Evolutionary conservation across 1,140 invertebrate genomes (phyloP).

Genomic region (Asobara japonica): DNA sequence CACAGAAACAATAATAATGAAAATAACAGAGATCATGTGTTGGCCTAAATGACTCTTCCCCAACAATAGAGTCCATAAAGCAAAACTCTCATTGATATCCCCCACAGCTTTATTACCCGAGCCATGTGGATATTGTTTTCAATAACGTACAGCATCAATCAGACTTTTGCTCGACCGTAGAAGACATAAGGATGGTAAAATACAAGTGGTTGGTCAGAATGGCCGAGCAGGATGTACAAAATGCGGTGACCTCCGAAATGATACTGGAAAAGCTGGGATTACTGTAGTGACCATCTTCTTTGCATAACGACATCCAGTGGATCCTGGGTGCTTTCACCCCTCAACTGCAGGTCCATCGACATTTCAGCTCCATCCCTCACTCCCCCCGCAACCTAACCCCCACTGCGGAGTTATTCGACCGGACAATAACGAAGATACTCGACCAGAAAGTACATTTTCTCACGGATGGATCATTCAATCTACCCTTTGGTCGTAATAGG

Average conservation of each 20-base stretch:
- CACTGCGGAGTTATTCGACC: not conserved
- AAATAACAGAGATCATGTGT: not conserved
- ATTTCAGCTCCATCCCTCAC: not conserved
- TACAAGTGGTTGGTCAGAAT: conserved; percentile 37
- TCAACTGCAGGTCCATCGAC: conserved; percentile 5
- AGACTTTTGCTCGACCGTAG: conserved; percentile 51
- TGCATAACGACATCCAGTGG: conserved; percentile 60
- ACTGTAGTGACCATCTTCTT: conserved; percentile 64
- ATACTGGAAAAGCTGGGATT: conserved; percentile 50
- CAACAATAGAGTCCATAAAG: not conserved
- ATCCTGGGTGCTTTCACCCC: conserved; percentile 19
- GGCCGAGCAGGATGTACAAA: conserved; percentile 59
- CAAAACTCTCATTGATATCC: not conserved
- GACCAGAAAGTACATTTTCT: conserved; percentile 31
- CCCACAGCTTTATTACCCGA: not conserved
- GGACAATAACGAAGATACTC: conserved; percentile 33
- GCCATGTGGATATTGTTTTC: conserved; percentile 59
- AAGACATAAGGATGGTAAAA: conserved; percentile 22
- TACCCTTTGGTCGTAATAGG: conserved; percentile 37
- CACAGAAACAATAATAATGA: not conserved
- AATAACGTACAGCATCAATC: conserved; percentile 64
- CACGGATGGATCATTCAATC: conserved; percentile 29
- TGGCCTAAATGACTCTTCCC: not conserved
- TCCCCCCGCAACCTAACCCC: not conserved
- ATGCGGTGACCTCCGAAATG: conserved; percentile 51